phyloP scores from a whole-genome alignment of 2,888 invertebrate species.

The Gibbula magus region DNA sequence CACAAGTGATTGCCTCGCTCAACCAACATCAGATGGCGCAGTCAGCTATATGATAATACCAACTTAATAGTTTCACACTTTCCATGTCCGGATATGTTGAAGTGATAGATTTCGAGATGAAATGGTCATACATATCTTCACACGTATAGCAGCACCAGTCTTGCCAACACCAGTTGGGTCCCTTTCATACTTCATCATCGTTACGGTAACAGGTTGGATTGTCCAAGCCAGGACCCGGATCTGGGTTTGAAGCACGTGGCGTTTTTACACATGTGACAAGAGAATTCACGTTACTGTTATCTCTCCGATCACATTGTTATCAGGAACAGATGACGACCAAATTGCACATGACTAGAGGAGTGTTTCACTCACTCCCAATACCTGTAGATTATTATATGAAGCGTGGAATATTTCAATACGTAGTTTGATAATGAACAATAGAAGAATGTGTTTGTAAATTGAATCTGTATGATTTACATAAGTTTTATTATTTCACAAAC shows the following conservation, averaged over 20 bases:
- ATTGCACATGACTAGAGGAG: no score
- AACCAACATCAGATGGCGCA: not conserved
- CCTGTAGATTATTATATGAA: no score
- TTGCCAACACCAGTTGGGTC: not conserved
- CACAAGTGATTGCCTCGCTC: not conserved
- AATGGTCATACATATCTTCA: constrained; percentile 3
- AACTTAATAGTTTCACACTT: not conserved
- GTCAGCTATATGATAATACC: not conserved
- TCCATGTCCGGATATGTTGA: not conserved
- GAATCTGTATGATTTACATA: no score
- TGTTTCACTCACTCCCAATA: no score
- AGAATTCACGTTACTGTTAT: not conserved
- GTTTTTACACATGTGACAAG: not conserved
- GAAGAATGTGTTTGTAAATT: no score
- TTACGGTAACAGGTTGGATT: not conserved
- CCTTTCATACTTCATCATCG: not conserved
- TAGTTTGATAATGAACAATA: no score
- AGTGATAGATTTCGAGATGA: not conserved
- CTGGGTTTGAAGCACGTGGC: no score
- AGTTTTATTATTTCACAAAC: no score
- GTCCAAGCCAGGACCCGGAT: no score
- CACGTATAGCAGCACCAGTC: not conserved
- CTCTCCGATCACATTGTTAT: not conserved
- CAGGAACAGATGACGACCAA: no score
- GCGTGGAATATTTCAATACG: no score